Base-by-base conservation (phyloP, 2,113 vertebrate genomes). In the Cyanistes caeruleus region DNA sequence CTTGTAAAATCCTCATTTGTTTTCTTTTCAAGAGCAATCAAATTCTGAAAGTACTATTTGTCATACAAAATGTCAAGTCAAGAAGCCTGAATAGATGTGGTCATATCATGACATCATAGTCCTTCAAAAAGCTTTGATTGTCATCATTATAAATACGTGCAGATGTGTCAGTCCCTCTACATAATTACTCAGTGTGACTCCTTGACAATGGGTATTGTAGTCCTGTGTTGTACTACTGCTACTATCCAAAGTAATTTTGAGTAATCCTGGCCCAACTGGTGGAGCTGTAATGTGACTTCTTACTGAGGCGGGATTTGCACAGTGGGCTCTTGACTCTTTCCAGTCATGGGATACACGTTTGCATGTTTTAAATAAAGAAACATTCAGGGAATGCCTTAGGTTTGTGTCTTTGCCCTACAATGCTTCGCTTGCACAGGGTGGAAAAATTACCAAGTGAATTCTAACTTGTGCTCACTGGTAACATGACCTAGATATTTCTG, bases 91-190 rank as follows among this genome's bases (percentile, higher is more conserved):
- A 90, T 88, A 85, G 89, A 93, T 97, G 89, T 69, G 58, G 19
- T 96, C 86, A 91, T 86, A 68, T 68, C 17, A 73, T 96, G 89
- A 84, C 68, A 76, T 91, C 95, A 93, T 28, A 84, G 51, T 73
- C 44, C 53, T 90, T 77, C 82, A 95, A 91, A 95, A 79, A 87
- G 81, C 78, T 80, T 55, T 76, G 58, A 92, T 93, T 97, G 93
- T 95, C 41, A 74, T 86, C 49, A 12, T 67, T 76, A 60, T n/a
- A 80, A 94, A 67, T 70, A 49, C 0, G 3, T 70, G 78, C 93
- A 95, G 91, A 89, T 97, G 69, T 84, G 73, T 84, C 3, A 2
- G 16, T 58, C 63, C 78, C n/a, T 64, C 58, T 46, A 3, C 33
- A 92, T 93, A 96, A 89, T 92, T 79, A 59, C 33, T 78, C 81